A percentile compares a stretch with the other conserved stretches of the same genome.
These are phyloP conservation scores for Acrocephalus kingi DNA, from an alignment of 2,113 vertebrate species.

Conservation along the genomic window DNA sequence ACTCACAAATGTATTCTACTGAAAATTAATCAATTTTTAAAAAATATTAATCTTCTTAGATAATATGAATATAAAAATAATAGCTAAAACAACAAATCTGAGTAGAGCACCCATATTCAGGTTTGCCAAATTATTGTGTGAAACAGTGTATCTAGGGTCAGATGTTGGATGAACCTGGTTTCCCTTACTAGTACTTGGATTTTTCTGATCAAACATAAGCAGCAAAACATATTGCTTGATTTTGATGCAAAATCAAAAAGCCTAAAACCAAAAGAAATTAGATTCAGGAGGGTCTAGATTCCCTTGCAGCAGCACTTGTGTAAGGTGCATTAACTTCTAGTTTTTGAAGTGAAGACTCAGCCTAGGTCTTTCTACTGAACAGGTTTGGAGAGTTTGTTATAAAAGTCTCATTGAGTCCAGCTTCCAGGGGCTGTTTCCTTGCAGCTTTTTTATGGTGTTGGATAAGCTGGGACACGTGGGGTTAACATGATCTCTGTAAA, in stretches of 20 bases:
- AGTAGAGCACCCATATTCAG: fast-evolving
- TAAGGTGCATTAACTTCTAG: not conserved
- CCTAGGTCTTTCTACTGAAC: not conserved
- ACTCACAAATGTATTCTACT: not conserved
- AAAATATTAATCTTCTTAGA: not conserved
- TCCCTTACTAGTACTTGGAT: not conserved
- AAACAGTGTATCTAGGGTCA: not conserved
- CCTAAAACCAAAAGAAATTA: not conserved
- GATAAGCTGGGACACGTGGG: fast-evolving
- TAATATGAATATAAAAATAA: not conserved
- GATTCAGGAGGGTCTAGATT: not conserved
- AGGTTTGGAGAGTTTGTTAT: not conserved
- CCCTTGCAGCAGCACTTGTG: not conserved
- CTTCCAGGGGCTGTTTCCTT: not conserved
- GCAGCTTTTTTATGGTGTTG: not conserved
- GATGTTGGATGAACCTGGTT: not conserved
- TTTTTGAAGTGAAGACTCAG: not conserved
- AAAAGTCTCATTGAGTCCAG: not conserved
- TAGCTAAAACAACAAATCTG: not conserved
- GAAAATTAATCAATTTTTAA: not conserved
- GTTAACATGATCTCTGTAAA: not conserved
- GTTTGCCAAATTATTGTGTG: not conserved
- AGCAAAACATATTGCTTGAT: not conserved
- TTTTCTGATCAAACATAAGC: not conserved
- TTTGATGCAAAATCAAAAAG: not conserved